A percentile compares a stretch with the other conserved stretches of the same genome.
phyloP scores from a whole-genome alignment of 2,888 invertebrate species.

The Dynastes grantii region DNA sequence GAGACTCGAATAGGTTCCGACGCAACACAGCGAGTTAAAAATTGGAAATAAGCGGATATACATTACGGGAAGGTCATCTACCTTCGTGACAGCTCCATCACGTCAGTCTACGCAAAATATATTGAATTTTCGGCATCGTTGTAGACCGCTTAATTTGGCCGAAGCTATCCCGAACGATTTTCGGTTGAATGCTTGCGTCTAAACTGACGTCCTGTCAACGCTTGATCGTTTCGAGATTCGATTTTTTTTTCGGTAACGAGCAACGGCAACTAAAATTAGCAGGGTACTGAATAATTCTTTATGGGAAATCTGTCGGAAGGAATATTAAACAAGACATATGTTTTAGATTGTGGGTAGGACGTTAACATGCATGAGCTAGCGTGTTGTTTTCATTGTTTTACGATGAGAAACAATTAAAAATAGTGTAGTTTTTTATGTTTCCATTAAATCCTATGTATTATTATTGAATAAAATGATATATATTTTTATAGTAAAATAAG shows the following conservation, averaged over 20 bases:
- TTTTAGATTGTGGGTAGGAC: background rate
- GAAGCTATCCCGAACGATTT: background rate
- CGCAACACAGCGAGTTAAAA: conserved; percentile 13
- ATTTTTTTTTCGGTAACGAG: background rate
- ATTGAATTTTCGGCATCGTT: conserved; percentile 35
- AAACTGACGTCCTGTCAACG: background rate
- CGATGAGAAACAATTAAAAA: conserved; percentile 5
- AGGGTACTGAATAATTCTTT: background rate
- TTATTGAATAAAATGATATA: background rate
- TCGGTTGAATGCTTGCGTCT: background rate
- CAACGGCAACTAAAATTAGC: background rate
- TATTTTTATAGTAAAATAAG: background rate
- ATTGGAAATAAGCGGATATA: conserved; percentile 38
- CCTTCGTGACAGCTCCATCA: conserved; percentile 14
- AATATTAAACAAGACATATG: conserved; percentile 10
- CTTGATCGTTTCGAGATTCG: background rate
- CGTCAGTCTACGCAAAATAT: conserved; percentile 3
- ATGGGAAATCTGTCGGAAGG: background rate
- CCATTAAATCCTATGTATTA: background rate
- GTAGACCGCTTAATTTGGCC: conserved; percentile 27
- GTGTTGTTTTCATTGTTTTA: conserved; percentile 8
- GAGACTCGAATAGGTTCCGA: background rate
- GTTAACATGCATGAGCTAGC: conserved; percentile 24
- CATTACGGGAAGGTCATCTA: conserved; percentile 33
- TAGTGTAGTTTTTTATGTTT: background rate